phyloP scores from a whole-genome alignment of 1,140 invertebrate species.

The Eueides isabella region DNA sequence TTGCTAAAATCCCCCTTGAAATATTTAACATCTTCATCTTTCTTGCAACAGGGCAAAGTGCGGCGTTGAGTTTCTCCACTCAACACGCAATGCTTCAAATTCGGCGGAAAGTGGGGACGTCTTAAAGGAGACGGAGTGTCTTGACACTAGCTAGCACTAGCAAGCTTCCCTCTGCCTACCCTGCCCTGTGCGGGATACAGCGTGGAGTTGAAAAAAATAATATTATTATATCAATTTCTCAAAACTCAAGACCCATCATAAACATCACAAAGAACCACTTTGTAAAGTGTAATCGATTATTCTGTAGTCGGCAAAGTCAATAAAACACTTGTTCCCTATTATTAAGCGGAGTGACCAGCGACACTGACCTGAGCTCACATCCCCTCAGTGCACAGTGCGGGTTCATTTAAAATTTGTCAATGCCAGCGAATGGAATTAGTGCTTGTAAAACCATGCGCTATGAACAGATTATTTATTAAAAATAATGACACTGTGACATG shows the following conservation, averaged over 20 bases:
- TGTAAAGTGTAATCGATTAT: conserved; percentile 11
- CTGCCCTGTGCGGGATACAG: too few relatives aligned
- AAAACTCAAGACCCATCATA: neutral
- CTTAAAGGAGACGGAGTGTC: too few relatives aligned
- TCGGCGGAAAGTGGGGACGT: too few relatives aligned
- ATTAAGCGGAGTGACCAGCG: neutral
- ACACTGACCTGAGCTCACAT: neutral
- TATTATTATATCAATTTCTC: too few relatives aligned
- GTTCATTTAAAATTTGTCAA: neutral
- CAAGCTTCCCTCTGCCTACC: too few relatives aligned
- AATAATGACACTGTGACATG: conserved; percentile 29
- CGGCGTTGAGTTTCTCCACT: too few relatives aligned
- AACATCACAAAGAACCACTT: neutral
- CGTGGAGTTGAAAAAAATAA: too few relatives aligned
- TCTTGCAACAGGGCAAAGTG: too few relatives aligned
- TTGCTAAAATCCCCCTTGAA: too few relatives aligned
- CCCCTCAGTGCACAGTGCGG: neutral
- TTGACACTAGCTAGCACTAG: too few relatives aligned
- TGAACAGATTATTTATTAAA: conserved; percentile 24
- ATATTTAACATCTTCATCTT: too few relatives aligned
- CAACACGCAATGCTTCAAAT: too few relatives aligned
- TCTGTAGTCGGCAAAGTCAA: neutral
- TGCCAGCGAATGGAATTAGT: conserved; percentile 17
- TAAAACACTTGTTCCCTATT: conserved; percentile 3
- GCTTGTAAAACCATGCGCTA: conserved; percentile 26